These are phyloP conservation scores for Oxygymnocypris stewartii DNA, from an alignment of 2,113 vertebrate genomes.

Conservation along the genomic window DNA sequence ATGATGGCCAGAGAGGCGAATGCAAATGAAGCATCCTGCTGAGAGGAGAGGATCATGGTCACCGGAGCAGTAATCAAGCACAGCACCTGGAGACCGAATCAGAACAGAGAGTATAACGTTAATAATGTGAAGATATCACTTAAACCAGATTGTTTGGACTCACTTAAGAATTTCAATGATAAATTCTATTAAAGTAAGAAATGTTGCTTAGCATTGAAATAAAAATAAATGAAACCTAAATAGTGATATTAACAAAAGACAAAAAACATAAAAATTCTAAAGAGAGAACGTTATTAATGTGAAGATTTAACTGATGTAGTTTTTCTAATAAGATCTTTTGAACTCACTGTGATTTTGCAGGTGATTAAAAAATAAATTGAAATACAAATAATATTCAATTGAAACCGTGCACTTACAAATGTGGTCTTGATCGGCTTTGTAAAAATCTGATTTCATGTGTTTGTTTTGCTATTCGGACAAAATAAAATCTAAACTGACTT, in stretches of 20 bases:
- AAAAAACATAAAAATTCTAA: not conserved
- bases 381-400: no score
- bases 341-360: not conserved
- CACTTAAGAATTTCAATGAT: not conserved
- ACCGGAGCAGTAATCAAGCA: constrained; percentile 96
- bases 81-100: constrained; percentile 75
- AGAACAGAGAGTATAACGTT: not conserved
- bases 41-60: constrained; percentile 95
- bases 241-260: no score
- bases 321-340: not conserved
- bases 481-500: not conserved
- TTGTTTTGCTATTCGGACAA: not conserved
- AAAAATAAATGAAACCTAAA: not conserved
- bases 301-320: not conserved
- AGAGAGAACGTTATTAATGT: not conserved
- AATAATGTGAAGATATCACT: not conserved
- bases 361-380: not conserved
- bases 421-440: no score
- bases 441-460: not conserved
- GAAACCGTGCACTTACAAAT: no score
- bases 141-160: not conserved
- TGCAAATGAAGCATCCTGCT: constrained; percentile 94
- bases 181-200: not conserved
- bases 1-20: constrained; percentile 90
- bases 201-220: not conserved